Evolutionary conservation across 2,113 vertebrate species (phyloP), one percentile per base, ranked within the genome.

Genomic region (Procavia capensis): DNA sequence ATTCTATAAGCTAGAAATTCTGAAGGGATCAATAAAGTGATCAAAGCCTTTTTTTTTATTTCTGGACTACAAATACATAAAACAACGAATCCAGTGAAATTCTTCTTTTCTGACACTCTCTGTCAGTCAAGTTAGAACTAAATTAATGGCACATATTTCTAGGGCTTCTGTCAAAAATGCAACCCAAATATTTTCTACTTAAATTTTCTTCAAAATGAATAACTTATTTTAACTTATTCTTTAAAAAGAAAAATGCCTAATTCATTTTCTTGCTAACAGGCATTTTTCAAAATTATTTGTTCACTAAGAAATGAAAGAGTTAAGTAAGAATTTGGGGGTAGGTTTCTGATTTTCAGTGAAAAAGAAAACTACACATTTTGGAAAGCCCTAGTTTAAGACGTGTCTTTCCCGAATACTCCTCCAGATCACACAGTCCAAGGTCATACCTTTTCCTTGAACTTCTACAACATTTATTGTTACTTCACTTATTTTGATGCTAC

Each of bases 1-100:
- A 91, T 78, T 31, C 36, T 95, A 50, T 91, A 81, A 43, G 95
- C 78, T 36, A 92, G 79, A 97, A 95, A 94, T 63, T 96, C 96
- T 90, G 96, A 91, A 93, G 85, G 87, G 88, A 95, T 41, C 57
- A 36, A 9, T 96, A 92, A 95, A 97, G 84, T 90, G 70, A 95
- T 94, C 81, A 81, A 87, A 96, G 92, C 34, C 13, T 75, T 59
- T 34, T 84, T 84, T 96, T 94, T 96, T 70, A 80, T 80, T 90
- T 57, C 74, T 95, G 63, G 85, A 95, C 75, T 68, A 94, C 93
- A 93, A 78, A 54, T 94, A 81, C 54, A 68, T 43, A 88, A 92
- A 97, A 85, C 36, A 75, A 54, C 90, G 96, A 85, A 94, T 95
- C 95, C 94, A 88, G 43, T 16, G 47, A 50, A 80, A 13, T 88